These are phyloP conservation scores for Diplodus puntazzo DNA, from an alignment of 2,797 vertebrate genomes.

Conservation along the genomic window DNA sequence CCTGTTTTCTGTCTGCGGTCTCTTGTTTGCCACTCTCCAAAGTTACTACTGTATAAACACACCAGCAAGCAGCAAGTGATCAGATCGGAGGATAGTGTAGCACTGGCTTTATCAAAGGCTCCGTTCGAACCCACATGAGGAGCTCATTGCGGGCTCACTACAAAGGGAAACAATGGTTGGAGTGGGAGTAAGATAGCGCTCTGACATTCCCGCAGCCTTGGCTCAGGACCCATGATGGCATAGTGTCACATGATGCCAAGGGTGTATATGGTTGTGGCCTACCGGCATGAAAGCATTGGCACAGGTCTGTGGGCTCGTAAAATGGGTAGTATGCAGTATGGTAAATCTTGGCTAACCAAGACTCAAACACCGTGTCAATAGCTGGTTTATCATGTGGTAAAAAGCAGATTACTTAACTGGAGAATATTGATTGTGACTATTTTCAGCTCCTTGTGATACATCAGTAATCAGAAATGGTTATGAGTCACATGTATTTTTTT, in stretches of 20 bases:
- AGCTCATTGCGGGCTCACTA: constrained; percentile 67
- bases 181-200: constrained; percentile 75
- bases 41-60: constrained; percentile 16
- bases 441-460: constrained; percentile 18
- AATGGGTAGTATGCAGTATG: constrained; percentile 16
- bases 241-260: constrained; percentile 58
- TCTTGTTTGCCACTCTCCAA: constrained; percentile 6
- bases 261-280: constrained; percentile 42
- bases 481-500: constrained; percentile 24
- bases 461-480: constrained; percentile 31
- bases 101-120: constrained; percentile 66
- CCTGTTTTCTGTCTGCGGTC: neutral
- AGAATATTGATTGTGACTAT: constrained; percentile 38
- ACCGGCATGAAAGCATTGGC: constrained; percentile 37
- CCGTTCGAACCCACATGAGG: constrained; percentile 67
- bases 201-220: constrained; percentile 70
- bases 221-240: constrained; percentile 63
- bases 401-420: constrained; percentile 12
- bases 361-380: constrained; percentile 13
- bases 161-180: constrained; percentile 75
- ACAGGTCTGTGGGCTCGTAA: constrained; percentile 57
- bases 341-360: constrained; percentile 36
- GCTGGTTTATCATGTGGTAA: constrained; percentile 49
- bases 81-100: constrained; percentile 47
- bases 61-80: constrained; percentile 37